phyloP scores from a whole-genome alignment of 2,888 invertebrate species.

The Patella pellucida region DNA sequence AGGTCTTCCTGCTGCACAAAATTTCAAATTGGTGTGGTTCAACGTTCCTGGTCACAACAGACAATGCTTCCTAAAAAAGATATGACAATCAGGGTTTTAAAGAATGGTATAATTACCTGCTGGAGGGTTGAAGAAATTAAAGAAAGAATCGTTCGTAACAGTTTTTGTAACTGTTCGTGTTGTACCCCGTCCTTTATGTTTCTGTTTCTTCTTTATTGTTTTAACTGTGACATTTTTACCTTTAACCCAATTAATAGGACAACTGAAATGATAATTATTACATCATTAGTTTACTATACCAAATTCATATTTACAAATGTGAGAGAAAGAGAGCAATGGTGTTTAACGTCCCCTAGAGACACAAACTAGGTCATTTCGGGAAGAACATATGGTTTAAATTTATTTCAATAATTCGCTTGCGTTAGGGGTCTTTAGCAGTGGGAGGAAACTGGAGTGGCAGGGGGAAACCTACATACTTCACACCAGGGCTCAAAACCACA shows the following conservation, averaged over 20 bases:
- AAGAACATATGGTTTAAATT: too few relatives aligned
- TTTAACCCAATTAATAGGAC: slow-evolving; percentile 96
- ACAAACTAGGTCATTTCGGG: too few relatives aligned
- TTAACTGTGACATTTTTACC: slow-evolving; percentile 97
- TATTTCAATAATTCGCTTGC: too few relatives aligned
- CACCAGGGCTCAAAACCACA: too few relatives aligned
- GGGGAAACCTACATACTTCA: too few relatives aligned
- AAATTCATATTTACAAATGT: too few relatives aligned
- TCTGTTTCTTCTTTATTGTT: slow-evolving; percentile 97
- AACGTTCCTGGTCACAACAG: not conserved
- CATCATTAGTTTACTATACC: too few relatives aligned
- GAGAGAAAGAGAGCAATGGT: too few relatives aligned
- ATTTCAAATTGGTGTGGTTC: not conserved
- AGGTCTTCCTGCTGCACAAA: not conserved
- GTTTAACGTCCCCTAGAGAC: too few relatives aligned
- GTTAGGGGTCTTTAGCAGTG: too few relatives aligned
- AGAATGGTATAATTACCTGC: slow-evolving; percentile 46
- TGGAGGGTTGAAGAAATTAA: slow-evolving; percentile 98
- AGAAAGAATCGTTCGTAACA: slow-evolving; percentile 97
- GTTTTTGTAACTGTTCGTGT: slow-evolving; percentile 95
- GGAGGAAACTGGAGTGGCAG: too few relatives aligned
- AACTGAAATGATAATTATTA: slow-evolving; percentile 77
- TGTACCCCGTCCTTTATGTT: slow-evolving; percentile 95
- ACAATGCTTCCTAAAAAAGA: too few relatives aligned
- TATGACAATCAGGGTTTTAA: not conserved